Base-by-base conservation (phyloP, 1,140 invertebrate genomes). In the Drosophila nikananu region DNA sequence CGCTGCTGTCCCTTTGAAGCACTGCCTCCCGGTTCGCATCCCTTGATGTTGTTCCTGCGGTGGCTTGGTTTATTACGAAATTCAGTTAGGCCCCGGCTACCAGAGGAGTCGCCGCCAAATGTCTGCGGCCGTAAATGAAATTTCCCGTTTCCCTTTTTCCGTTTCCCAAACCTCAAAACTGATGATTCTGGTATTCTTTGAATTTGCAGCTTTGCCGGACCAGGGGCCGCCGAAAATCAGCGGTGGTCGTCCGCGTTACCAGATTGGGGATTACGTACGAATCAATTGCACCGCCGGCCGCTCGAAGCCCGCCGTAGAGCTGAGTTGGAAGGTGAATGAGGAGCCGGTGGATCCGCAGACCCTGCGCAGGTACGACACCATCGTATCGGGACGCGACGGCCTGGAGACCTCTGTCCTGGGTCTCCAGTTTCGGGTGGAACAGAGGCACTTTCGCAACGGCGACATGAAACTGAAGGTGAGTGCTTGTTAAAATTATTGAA, bases 281-380 rank as follows among this genome's bases (percentile, higher is more conserved):
- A 94, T 96, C 78, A 96, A 96, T 90, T 97, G 96, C 91, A 96
- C 95, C 17, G 96, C 95, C 15, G 94, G 94, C 3, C 94, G 94
- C 68, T 96, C 96, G 32, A 95, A 95, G 78, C 96, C 96, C 44
- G 95, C 96, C 12, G 95, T 96, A n/a, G 94, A 94, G 44, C 94
- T 97, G 32, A 94, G 94, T 21, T 97, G 96, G 96, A 96, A 95
- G 91, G 95, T 97, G 80, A 97, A 97, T 84, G 95, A 95, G 25
- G 95, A 96, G 57, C 94, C 94, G 66, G 96, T 94, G 17, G 95
- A 95, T 32, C 81, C 93, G 46, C 82, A 93, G 39, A 93, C 94
- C 46, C 73, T 96, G 23, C 91, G 93, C n/a, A 91, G 81, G 37
- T 95, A 95, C 46, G 94, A 95, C 12, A 93, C 93, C 27, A 92